A percentile compares a stretch with the other conserved stretches of the same genome.
These are phyloP conservation scores for Capreolus pygargus DNA, from an alignment of 2,113 vertebrate species.

Conservation along the genomic window DNA sequence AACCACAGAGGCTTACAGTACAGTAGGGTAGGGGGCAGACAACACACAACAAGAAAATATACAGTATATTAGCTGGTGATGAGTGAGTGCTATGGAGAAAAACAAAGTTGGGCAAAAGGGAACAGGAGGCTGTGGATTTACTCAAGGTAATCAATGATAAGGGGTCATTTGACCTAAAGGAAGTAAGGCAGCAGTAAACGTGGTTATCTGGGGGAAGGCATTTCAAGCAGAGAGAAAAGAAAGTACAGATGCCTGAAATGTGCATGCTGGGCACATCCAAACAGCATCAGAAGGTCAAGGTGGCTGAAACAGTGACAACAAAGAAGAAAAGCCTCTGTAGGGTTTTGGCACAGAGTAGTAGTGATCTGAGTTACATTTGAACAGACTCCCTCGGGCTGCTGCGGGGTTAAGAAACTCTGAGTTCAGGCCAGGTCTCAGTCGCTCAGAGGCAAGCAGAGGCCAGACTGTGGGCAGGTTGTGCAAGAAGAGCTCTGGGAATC, in stretches of 20 bases:
- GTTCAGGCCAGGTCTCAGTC: background rate
- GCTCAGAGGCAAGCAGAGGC: background rate
- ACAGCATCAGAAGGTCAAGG: background rate
- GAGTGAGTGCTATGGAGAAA: background rate
- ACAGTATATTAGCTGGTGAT: background rate
- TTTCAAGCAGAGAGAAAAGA: background rate
- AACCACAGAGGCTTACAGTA: background rate
- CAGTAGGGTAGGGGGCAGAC: background rate
- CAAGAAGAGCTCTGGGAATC: background rate
- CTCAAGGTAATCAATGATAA: background rate
- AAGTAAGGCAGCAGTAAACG: background rate
- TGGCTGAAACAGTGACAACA: background rate
- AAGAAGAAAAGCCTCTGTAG: background rate
- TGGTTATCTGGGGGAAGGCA: background rate
- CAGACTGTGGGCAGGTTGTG: background rate
- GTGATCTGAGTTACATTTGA: background rate
- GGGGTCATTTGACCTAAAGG: background rate
- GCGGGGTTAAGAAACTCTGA: background rate
- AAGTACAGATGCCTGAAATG: background rate
- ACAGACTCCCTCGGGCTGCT: background rate
- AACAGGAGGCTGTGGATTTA: background rate
- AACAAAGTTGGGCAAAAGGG: background rate
- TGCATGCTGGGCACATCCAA: background rate
- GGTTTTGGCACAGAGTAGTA: background rate
- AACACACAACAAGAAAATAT: background rate